These are phyloP conservation scores for Pachyramphus minor DNA, from an alignment of 2,113 vertebrate genomes.

Conservation along the genomic window DNA sequence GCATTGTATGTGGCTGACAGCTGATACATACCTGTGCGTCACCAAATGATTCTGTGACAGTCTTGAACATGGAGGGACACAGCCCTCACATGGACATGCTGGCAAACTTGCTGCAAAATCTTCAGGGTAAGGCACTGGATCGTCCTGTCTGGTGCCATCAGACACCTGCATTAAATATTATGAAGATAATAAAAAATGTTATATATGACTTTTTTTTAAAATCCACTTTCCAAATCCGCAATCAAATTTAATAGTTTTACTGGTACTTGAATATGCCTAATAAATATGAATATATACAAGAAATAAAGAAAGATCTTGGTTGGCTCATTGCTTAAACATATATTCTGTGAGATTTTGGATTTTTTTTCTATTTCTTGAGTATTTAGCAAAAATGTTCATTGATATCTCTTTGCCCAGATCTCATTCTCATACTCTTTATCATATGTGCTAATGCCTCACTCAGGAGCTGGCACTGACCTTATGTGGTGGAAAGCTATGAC, in stretches of 20 bases:
- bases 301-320: not conserved
- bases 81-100: not conserved
- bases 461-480: not conserved
- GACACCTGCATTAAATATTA: not conserved
- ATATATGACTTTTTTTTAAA: not conserved
- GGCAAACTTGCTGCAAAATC: not conserved
- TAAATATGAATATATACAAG: not conserved
- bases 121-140: not conserved
- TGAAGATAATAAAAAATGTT: not conserved
- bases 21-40: not conserved
- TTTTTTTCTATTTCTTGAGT: not conserved
- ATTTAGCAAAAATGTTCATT: not conserved
- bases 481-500: not conserved
- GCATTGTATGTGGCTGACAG: not conserved
- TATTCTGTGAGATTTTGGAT: not conserved
- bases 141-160: not conserved
- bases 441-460: not conserved
- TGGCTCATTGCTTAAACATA: not conserved
- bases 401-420: not conserved
- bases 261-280: not conserved
- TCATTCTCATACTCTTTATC: not conserved
- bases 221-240: not conserved
- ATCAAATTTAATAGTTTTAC: not conserved
- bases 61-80: not conserved
- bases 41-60: not conserved